Conservation (phyloP, 64 coral and sea anemone genomes). For the Stichodactyla mertensii region DNA sequence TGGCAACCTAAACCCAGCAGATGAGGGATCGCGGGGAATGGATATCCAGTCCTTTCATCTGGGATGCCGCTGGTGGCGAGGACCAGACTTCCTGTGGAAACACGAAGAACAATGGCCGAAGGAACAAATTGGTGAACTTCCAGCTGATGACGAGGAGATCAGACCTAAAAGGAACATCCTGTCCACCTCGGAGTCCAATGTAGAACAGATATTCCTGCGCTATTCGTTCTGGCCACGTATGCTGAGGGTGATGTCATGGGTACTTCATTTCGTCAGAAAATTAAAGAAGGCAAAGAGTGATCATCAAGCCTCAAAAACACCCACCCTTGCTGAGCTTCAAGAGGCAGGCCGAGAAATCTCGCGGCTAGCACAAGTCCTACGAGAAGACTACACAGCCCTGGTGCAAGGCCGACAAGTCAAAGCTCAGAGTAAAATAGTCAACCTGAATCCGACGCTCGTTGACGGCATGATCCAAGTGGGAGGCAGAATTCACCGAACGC, state of each 20-base stretch:
- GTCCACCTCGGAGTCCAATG: not conserved
- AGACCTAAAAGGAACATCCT: not conserved
- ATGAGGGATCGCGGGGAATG: no score
- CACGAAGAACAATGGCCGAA: constrained; percentile 19
- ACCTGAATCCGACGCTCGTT: constrained; percentile 11
- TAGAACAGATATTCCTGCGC: not conserved
- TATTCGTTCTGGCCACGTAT: constrained; percentile 16
- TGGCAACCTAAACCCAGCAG: no score
- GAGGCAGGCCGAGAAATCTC: no score
- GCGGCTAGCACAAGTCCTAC: no score
- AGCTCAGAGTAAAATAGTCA: constrained; percentile 6
- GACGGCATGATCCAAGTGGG: constrained; percentile 20
- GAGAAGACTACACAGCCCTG: not conserved
- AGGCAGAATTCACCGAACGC: constrained; percentile 28
- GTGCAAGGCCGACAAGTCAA: constrained; percentile 23
- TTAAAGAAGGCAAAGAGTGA: not conserved
- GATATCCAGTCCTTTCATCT: not conserved
- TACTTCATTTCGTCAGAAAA: constrained; percentile 8
- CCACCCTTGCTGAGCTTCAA: no score
- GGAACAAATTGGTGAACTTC: not conserved
- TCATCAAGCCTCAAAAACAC: not conserved
- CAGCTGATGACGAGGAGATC: constrained; percentile 15
- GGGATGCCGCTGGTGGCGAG: constrained; percentile 10
- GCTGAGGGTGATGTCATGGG: constrained; percentile 24
- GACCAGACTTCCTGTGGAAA: constrained; percentile 38